These are phyloP conservation scores for Falco concolor DNA, from an alignment of 2,797 vertebrate genomes.

Conservation along the genomic window DNA sequence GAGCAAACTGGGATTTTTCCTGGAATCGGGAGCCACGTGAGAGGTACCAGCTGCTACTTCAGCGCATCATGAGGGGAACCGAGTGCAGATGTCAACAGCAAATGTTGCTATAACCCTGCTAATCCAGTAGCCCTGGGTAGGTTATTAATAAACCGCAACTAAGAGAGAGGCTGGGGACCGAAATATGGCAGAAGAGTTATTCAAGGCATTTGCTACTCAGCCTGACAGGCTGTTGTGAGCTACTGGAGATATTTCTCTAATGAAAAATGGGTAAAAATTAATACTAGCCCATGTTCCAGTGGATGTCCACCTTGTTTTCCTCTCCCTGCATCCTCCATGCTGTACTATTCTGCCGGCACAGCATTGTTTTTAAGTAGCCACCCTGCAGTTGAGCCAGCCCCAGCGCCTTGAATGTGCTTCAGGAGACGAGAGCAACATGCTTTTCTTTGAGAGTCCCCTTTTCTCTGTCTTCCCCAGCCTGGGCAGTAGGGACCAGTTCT, in stretches of 20 bases:
- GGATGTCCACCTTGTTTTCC: not conserved
- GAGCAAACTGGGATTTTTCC: not conserved
- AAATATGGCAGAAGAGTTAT: not conserved
- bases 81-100: not conserved
- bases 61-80: accelerated
- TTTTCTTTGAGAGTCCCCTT: not conserved
- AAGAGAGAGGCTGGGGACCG: not conserved
- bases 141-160: not conserved
- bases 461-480: not conserved
- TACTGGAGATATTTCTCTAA: not conserved
- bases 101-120: not conserved
- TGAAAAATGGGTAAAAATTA: not conserved
- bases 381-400: not conserved
- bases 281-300: not conserved
- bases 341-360: not conserved
- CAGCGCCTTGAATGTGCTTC: not conserved
- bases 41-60: not conserved
- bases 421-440: not conserved
- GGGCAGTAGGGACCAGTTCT: not conserved
- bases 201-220: not conserved
- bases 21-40: not conserved
- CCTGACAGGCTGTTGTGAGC: not conserved
- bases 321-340: not conserved
- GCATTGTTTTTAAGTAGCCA: not conserved
- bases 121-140: not conserved